A percentile compares a stretch with the other conserved stretches of the same genome.
phyloP scores from a whole-genome alignment of 1,140 invertebrate species.

The Matsumurasca onukii region DNA sequence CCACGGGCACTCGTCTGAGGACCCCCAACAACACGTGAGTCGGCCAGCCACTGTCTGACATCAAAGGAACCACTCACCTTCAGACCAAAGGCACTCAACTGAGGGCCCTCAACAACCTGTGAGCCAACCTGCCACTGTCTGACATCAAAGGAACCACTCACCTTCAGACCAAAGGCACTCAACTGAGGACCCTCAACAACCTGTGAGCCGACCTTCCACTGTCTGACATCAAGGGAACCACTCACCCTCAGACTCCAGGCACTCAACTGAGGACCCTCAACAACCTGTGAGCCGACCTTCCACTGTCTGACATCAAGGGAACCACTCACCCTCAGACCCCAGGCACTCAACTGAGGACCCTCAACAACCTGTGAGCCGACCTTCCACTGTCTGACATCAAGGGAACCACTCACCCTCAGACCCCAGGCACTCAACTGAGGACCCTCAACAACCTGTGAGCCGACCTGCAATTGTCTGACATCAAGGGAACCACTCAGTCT shows the following conservation, averaged over 20 bases:
- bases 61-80: not conserved
- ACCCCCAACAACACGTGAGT: not conserved
- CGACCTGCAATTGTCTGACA: constrained; percentile 15
- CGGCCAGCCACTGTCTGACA: constrained; percentile 15
- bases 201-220: constrained; percentile 15
- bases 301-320: not conserved
- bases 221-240: not conserved
- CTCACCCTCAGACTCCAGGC: not conserved
- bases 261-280: not conserved
- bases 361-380: not conserved
- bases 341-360: not conserved
- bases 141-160: constrained; percentile 32
- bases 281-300: not conserved
- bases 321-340: not conserved
- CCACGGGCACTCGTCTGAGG: not conserved
- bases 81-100: not conserved
- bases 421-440: constrained; percentile 21
- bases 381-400: not conserved
- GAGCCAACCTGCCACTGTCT: not conserved
- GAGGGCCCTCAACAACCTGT: not conserved
- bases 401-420: constrained; percentile 10
- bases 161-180: constrained; percentile 29
- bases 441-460: constrained; percentile 8
- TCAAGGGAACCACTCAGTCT: not conserved
- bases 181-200: not conserved